These are phyloP conservation scores for Cyprinella venusta DNA, from an alignment of 2,797 vertebrate species.

Conservation along the genomic window DNA sequence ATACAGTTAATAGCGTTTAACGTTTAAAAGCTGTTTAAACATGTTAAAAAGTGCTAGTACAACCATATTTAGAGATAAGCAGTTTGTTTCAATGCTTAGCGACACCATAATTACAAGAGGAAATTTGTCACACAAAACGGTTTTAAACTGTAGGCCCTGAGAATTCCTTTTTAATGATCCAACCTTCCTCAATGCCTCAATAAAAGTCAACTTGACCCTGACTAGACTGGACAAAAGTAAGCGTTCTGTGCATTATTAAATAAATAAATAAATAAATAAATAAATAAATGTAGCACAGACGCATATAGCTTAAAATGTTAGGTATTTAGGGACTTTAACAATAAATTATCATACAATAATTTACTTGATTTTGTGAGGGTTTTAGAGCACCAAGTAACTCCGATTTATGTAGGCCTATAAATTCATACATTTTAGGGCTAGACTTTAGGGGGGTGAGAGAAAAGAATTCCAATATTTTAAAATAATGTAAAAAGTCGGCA, in stretches of 20 bases:
- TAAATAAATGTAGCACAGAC: background rate
- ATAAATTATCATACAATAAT: background rate
- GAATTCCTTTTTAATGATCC: constrained; percentile 37
- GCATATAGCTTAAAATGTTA: background rate
- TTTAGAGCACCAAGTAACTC: background rate
- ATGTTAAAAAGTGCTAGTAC: constrained; percentile 47
- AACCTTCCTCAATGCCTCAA: background rate
- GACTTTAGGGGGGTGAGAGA: too few relatives aligned
- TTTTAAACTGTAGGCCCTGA: constrained; percentile 22
- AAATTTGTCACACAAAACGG: constrained; percentile 46
- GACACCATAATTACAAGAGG: constrained; percentile 37
- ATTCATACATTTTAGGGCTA: background rate
- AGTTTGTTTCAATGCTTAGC: constrained; percentile 25
- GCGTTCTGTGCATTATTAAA: background rate
- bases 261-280: too few relatives aligned
- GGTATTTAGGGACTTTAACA: background rate
- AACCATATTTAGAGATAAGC: constrained; percentile 50
- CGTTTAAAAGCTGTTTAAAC: constrained; percentile 54
- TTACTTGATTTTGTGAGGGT: background rate
- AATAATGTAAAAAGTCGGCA: background rate
- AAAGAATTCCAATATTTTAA: background rate
- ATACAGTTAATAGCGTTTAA: constrained; percentile 50
- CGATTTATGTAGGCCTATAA: background rate
- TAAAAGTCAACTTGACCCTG: constrained; percentile 14
- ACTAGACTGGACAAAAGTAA: background rate